Conservation (phyloP, 2,888 invertebrate genomes). For the Drosophila gaucha region DNA sequence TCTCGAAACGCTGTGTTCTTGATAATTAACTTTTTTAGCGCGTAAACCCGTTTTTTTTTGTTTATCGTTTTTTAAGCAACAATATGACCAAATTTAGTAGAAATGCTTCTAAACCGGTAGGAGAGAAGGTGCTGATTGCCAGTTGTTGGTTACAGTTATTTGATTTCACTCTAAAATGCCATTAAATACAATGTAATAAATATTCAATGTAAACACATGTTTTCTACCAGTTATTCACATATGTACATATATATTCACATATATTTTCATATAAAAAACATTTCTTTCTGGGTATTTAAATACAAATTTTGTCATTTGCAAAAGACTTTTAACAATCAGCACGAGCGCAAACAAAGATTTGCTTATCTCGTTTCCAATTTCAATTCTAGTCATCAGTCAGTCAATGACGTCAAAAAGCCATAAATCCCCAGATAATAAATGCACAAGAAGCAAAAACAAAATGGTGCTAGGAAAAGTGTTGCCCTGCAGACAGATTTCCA, state of each 20-base stretch:
- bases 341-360: constrained; percentile 1
- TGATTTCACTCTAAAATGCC: constrained; percentile 13
- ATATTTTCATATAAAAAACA: neutral
- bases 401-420: constrained; percentile 29
- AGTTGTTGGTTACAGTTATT: constrained; percentile 17
- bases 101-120: constrained; percentile 31
- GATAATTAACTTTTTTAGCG: constrained; percentile 9
- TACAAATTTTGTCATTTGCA: neutral
- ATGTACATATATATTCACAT: neutral
- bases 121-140: constrained; percentile 1
- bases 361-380: constrained; percentile 18
- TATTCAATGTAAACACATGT: constrained; percentile 11
- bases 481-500: constrained; percentile 11
- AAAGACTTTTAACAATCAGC: neutral
- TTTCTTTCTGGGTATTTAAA: neutral
- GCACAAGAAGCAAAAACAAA: neutral
- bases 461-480: constrained; percentile 7
- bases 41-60: constrained; percentile 38
- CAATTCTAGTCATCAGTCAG: neutral
- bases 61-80: constrained; percentile 19
- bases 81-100: constrained; percentile 18
- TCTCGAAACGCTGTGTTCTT: constrained; percentile 8
- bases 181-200: constrained; percentile 14
- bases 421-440: neutral
- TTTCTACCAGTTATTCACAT: constrained; percentile 7